Evolutionary conservation across 2,113 vertebrate genomes (phyloP).

Genomic region (Copsychus sechellarum): DNA sequence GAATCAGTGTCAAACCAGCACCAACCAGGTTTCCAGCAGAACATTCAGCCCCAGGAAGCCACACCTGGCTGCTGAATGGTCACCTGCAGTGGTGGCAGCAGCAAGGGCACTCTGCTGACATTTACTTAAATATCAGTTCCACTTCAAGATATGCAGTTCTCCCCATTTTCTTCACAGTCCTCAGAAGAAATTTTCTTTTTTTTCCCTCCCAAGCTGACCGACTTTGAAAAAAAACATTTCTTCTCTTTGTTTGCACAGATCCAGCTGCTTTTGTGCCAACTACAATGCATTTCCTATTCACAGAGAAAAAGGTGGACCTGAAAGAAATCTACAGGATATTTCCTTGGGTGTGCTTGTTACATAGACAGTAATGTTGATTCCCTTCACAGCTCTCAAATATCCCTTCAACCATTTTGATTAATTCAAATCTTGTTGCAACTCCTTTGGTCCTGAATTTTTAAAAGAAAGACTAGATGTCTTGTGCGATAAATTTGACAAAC

Average conservation of each 20-base stretch:
- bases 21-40: not conserved
- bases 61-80: not conserved
- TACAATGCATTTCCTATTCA: not conserved
- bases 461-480: not conserved
- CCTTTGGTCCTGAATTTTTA: not conserved
- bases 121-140: not conserved
- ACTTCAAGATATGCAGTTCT: not conserved
- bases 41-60: not conserved
- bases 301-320: not conserved
- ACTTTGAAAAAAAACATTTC: not conserved
- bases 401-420: not conserved
- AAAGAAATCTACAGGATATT: constrained; percentile 22
- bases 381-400: constrained; percentile 7
- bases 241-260: not conserved
- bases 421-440: not conserved
- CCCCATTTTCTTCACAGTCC: not conserved
- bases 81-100: not conserved
- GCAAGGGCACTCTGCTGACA: not conserved
- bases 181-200: not conserved
- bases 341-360: accelerated
- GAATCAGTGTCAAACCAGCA: not conserved
- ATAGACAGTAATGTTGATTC: not conserved
- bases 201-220: not conserved
- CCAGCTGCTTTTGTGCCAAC: not conserved
- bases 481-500: not conserved